Conservation (phyloP, 1,140 invertebrate species). For the Meloidogyne floridensis region DNA sequence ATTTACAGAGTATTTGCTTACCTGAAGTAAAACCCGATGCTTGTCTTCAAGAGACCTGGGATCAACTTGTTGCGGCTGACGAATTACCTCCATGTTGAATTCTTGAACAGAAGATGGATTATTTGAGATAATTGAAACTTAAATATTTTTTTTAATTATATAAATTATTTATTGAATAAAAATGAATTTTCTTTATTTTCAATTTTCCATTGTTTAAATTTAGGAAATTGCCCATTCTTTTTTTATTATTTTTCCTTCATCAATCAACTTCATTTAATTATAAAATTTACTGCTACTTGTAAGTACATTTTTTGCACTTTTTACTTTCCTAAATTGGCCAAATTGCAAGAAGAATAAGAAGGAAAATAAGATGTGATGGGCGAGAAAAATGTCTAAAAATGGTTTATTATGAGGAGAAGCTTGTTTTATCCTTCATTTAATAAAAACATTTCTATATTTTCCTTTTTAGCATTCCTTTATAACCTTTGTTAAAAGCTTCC, state of each 20-base stretch:
- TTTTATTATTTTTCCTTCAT: not conserved
- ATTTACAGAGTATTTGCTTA: conserved; percentile 21
- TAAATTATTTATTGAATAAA: too few relatives aligned
- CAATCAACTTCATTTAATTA: conserved; percentile 1
- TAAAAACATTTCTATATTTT: conserved; percentile 1
- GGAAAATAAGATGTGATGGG: not conserved
- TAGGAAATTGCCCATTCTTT: not conserved
- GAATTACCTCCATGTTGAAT: conserved; percentile 22
- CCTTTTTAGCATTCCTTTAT: not conserved
- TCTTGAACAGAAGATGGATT: too few relatives aligned
- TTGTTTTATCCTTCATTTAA: not conserved
- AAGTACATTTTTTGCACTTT: not conserved
- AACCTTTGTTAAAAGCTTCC: not conserved
- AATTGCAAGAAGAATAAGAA: conserved; percentile 4
- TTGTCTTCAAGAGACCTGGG: conserved; percentile 21
- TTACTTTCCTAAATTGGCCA: conserved; percentile 3
- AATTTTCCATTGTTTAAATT: too few relatives aligned
- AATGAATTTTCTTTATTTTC: too few relatives aligned
- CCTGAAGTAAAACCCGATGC: not conserved
- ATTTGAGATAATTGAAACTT: too few relatives aligned
- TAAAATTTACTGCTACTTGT: too few relatives aligned
- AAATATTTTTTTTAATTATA: too few relatives aligned
- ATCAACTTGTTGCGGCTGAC: not conserved
- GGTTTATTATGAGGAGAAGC: not conserved
- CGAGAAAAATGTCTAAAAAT: not conserved